Percentiles rank a stretch among this genome's conserved stretches.
Evolutionary conservation across 1,140 invertebrate species (phyloP).

Genomic region (Drosophila kohkoa): DNA sequence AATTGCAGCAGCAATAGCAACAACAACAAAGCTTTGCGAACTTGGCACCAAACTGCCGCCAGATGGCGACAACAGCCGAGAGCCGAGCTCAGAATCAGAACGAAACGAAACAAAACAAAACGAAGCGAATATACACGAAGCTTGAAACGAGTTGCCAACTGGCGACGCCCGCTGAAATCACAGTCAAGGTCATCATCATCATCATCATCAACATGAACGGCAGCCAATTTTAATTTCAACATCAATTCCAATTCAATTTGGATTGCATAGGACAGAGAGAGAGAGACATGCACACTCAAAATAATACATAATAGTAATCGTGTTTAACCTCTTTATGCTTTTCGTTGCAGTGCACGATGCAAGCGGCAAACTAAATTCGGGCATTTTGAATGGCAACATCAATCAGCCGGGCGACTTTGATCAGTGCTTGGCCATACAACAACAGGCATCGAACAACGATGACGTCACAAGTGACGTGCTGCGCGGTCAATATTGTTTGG

Average conservation of each 20-base stretch:
- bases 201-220: neutral
- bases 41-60: constrained; percentile 69
- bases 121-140: neutral
- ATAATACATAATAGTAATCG: neutral
- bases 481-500: constrained; percentile 88
- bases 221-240: neutral
- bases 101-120: constrained; percentile 21
- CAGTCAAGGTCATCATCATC: constrained; percentile 65
- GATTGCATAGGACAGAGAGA: neutral
- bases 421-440: constrained; percentile 85
- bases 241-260: neutral
- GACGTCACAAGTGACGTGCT: constrained; percentile 58
- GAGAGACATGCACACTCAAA: constrained; percentile 3
- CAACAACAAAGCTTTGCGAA: constrained; percentile 54
- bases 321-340: neutral
- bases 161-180: constrained; percentile 53
- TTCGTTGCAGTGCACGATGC: constrained; percentile 87
- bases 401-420: constrained; percentile 89
- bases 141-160: constrained; percentile 43
- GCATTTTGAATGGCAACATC: constrained; percentile 88
- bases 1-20: constrained; percentile 32
- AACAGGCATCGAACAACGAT: constrained; percentile 35
- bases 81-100: constrained; percentile 64
- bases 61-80: constrained; percentile 10
- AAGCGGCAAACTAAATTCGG: constrained; percentile 86